Conservation (phyloP, 2,113 vertebrate genomes). For the Dunckerocampus dactyliophorus region DNA sequence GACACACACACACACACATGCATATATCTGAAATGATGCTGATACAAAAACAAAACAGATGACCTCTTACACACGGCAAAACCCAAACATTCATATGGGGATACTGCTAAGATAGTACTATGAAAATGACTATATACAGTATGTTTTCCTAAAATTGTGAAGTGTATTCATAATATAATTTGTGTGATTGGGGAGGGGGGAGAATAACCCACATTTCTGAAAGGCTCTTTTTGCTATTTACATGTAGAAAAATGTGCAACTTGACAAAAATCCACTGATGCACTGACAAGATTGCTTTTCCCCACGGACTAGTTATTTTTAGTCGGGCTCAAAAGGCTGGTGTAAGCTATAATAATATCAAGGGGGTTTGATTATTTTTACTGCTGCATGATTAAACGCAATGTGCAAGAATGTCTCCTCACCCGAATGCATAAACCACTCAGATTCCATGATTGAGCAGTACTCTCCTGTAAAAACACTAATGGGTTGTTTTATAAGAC, state of each 20-base stretch:
- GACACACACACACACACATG: constrained; percentile 18
- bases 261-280: constrained; percentile 9
- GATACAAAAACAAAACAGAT: constrained; percentile 30
- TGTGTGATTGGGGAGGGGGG: not conserved
- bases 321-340: not conserved
- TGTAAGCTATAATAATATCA: not conserved
- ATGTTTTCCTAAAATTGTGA: not conserved
- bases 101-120: constrained; percentile 3
- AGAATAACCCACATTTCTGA: not conserved
- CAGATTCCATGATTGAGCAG: constrained; percentile 1
- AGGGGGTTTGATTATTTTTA: not conserved
- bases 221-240: constrained; percentile 18
- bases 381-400: not conserved
- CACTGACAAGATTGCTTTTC: not conserved
- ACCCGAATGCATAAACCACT: not conserved
- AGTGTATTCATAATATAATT: constrained; percentile 1
- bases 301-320: not conserved
- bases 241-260: constrained; percentile 17
- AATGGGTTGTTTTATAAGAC: constrained; percentile 5
- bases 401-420: constrained; percentile 1
- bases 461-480: not conserved
- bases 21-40: constrained; percentile 51
- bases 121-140: constrained; percentile 14
- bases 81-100: constrained; percentile 36
- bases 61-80: constrained; percentile 2